phyloP scores from a whole-genome alignment of 1,140 invertebrate genomes.

The Ridgeia piscesae region DNA sequence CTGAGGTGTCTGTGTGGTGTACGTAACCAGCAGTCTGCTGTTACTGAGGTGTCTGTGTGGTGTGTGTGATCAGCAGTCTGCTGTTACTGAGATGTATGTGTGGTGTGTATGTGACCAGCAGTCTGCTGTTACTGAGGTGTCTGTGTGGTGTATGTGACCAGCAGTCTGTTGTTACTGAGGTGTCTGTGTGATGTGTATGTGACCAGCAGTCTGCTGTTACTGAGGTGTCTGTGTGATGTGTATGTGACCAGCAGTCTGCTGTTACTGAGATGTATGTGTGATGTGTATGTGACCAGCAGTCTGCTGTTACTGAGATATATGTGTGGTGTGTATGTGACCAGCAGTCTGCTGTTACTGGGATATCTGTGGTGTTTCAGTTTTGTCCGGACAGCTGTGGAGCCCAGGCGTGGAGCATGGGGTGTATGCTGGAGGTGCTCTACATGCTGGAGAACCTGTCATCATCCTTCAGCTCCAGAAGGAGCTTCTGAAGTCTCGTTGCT shows the following conservation, averaged over 20 bases:
- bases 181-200: background rate
- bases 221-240: background rate
- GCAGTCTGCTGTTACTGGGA: background rate
- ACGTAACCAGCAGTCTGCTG: too few relatives aligned
- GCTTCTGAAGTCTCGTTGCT: background rate
- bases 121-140: too few relatives aligned
- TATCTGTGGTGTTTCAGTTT: constrained; percentile 49
- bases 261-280: too few relatives aligned
- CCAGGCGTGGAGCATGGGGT: constrained; percentile 93
- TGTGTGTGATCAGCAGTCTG: too few relatives aligned
- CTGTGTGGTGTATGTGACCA: too few relatives aligned
- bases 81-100: background rate
- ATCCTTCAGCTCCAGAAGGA: background rate
- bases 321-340: background rate
- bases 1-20: too few relatives aligned
- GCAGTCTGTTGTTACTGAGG: too few relatives aligned
- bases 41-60: too few relatives aligned
- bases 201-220: background rate
- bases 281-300: background rate
- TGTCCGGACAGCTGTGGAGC: constrained; percentile 86
- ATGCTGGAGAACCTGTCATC: constrained; percentile 19
- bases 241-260: too few relatives aligned
- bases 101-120: too few relatives aligned
- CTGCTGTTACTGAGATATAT: background rate
- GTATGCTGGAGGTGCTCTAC: constrained; percentile 71